phyloP scores from a whole-genome alignment of 1,140 invertebrate genomes.

The Polyergus mexicanus region DNA sequence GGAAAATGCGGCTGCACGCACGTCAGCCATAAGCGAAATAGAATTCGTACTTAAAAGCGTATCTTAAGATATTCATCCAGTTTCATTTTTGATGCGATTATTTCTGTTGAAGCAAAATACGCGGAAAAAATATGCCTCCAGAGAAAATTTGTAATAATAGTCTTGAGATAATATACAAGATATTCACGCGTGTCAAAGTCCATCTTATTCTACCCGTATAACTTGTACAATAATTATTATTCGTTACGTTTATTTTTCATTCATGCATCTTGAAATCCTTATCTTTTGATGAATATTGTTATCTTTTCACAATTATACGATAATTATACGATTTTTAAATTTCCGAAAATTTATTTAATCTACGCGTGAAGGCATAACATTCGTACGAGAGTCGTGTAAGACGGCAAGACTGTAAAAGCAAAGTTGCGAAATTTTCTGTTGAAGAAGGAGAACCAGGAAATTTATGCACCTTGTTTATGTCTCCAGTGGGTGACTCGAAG shows the following conservation, averaged over 20 bases:
- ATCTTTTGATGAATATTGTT: too few species aligned
- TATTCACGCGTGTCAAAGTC: slow-evolving; percentile 58
- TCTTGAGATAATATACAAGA: slow-evolving; percentile 73
- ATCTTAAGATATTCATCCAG: background rate
- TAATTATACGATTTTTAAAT: slow-evolving; percentile 18
- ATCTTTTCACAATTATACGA: background rate
- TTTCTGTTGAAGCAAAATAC: background rate
- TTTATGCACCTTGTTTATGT: slow-evolving; percentile 61
- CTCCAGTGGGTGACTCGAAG: slow-evolving; percentile 16
- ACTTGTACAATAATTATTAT: slow-evolving; percentile 20
- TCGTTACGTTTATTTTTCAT: slow-evolving; percentile 9
- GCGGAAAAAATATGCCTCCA: slow-evolving; percentile 52
- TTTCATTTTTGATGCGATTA: too few species aligned
- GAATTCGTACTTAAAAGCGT: background rate
- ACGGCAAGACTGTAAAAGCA: slow-evolving; percentile 30
- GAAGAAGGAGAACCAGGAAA: slow-evolving; percentile 38
- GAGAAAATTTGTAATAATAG: slow-evolving; percentile 52
- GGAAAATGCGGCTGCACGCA: slow-evolving; percentile 3
- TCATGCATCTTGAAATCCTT: background rate
- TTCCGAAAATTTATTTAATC: slow-evolving; percentile 48
- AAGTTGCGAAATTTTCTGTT: slow-evolving; percentile 24
- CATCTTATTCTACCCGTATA: slow-evolving; percentile 37
- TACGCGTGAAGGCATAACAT: background rate
- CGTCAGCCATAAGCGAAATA: background rate
- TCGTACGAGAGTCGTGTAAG: background rate